Base-by-base conservation (phyloP, 2,113 vertebrate genomes). In the Myocastor coypus region DNA sequence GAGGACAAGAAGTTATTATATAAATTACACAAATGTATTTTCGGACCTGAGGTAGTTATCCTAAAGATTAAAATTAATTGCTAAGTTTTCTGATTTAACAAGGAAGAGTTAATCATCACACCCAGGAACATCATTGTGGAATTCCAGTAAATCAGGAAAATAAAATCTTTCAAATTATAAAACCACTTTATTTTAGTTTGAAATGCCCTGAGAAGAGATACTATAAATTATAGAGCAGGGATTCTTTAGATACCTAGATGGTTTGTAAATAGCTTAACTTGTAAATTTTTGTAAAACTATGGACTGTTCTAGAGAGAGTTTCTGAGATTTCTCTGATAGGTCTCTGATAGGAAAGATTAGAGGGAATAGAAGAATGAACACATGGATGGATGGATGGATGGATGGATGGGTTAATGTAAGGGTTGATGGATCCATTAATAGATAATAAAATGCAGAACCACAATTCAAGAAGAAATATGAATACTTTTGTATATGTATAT, bases 151-250 rank as follows among this genome's bases (percentile, higher is more conserved):
- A 69, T 17, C 4, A 55, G 19, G 22, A 73, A 34, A 17, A 85
- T 8, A 50, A 83, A 50, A 24, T 71, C n/a, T 88, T 95, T 77
- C 46, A 90, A 61, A 55, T 81, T 50, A 93, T 83, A 87, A 16
- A 3, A 34, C 14, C 22, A 91, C 50, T 94, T 87, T 85, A 78
- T 90, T 77, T 40, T 78, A 26, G 32, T 91, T 85, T 81, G n/a
- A 82, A 84, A 50, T 84, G 37, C 10, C 13, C 42, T 37, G 82
- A 13, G 5, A 68, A 22, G 42, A 88, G 64, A 69, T 69, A 69
- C 59, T 26, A 24, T 5, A 61, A 26, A 61, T 61, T 61, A 61
- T 7, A 26, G 3, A 63, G 17, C 14, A 69, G 22, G 9, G 26
- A 63, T 77, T 90, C 22, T 91, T 87, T 12, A 40, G 37, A 37